Percentiles rank a stretch among this genome's conserved stretches.
These are phyloP conservation scores for Sebastolobus altivelis DNA, from an alignment of 2,797 vertebrate genomes.

Conservation along the genomic window DNA sequence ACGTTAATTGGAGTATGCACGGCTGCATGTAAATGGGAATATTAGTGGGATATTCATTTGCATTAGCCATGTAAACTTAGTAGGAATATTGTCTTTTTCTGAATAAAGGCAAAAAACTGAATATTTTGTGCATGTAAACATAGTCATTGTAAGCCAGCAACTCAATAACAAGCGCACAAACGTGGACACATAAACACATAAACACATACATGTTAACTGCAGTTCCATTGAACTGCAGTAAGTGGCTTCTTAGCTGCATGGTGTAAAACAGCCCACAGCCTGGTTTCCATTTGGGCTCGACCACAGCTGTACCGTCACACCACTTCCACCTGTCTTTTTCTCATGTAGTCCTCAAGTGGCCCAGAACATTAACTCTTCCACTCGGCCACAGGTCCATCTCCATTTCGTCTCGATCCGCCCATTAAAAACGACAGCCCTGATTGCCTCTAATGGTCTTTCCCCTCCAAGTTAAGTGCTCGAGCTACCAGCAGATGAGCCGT, in stretches of 20 bases:
- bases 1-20: too few species aligned
- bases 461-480: constrained; percentile 73
- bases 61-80: too few species aligned
- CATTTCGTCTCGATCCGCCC: constrained; percentile 60
- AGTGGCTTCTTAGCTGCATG: constrained; percentile 43
- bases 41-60: too few species aligned
- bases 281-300: constrained; percentile 67
- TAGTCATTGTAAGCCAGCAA: background rate
- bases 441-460: constrained; percentile 76
- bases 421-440: constrained; percentile 71
- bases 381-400: constrained; percentile 63
- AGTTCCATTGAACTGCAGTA: constrained; percentile 29
- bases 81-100: too few species aligned
- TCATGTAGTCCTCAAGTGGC: constrained; percentile 57
- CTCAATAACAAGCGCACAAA: background rate
- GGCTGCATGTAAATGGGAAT: too few species aligned
- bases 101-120: too few species aligned
- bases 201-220: constrained; percentile 13
- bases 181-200: background rate
- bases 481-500: constrained; percentile 57
- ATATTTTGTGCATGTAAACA: too few species aligned
- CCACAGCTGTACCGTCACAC: constrained; percentile 51
- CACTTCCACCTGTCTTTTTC: constrained; percentile 67
- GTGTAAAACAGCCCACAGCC: constrained; percentile 44
- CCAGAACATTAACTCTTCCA: constrained; percentile 66